These are phyloP conservation scores for Parambassis ranga DNA, from an alignment of 2,797 vertebrate species.

Conservation along the genomic window DNA sequence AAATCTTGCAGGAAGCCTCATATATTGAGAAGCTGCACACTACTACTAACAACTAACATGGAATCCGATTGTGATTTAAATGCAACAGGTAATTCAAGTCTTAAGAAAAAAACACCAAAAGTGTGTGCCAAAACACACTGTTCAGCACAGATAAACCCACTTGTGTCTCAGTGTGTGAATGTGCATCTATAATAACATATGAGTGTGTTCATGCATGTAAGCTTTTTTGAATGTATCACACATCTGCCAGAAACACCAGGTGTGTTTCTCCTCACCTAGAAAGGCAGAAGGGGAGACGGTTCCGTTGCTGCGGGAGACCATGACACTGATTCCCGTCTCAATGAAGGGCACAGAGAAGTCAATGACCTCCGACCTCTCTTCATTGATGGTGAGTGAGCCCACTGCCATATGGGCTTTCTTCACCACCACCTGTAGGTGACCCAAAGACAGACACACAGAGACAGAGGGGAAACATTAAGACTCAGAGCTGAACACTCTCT, in stretches of 20 bases:
- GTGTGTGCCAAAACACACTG: neutral
- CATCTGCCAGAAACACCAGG: conserved; percentile 24
- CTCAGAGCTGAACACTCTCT: conserved; percentile 3
- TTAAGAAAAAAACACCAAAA: too few species aligned
- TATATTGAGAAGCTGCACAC: too few species aligned
- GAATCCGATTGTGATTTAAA: too few species aligned
- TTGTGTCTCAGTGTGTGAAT: neutral
- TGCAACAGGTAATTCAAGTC: too few species aligned
- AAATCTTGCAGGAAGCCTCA: neutral
- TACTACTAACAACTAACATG: too few species aligned
- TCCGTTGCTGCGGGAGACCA: conserved; percentile 99
- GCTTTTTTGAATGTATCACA: neutral
- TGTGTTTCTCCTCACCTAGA: conserved; percentile 82
- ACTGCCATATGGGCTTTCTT: conserved; percentile 99
- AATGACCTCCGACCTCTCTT: conserved; percentile 96
- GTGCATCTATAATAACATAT: neutral
- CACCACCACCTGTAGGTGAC: conserved; percentile 85
- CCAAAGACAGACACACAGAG: conserved; percentile 5
- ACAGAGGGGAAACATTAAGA: neutral
- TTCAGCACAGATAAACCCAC: neutral
- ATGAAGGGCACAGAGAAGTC: conserved; percentile 99
- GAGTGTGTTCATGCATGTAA: neutral
- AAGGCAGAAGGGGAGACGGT: conserved; percentile 98
- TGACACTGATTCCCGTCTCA: conserved; percentile 97
- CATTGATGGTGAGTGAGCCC: conserved; percentile 97